Conservation (phyloP, 92 coral and sea anemone genomes). For the Zoanthus solanderi region DNA sequence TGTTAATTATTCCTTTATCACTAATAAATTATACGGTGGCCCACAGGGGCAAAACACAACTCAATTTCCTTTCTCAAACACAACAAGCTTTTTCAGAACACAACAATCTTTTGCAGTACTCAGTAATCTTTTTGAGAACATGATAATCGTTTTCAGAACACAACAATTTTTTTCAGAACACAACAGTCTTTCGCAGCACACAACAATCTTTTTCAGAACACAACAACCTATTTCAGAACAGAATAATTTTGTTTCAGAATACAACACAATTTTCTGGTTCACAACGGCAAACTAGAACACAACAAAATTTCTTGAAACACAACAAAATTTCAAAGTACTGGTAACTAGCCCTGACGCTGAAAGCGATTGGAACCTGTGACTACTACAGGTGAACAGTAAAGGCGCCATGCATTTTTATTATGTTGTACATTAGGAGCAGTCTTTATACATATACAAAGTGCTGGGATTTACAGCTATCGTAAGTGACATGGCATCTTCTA, state of each 20-base stretch:
- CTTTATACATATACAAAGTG: constrained; percentile 10
- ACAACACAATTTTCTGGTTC: not conserved
- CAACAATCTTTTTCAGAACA: too few species aligned
- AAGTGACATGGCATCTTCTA: constrained; percentile 4
- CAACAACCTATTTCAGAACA: not conserved
- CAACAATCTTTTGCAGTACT: too few species aligned
- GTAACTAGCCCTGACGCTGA: not conserved
- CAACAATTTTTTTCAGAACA: too few species aligned
- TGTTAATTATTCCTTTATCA: too few species aligned
- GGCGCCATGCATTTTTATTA: constrained; percentile 1
- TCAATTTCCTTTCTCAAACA: too few species aligned
- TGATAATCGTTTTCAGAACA: too few species aligned
- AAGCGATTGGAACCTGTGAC: not conserved
- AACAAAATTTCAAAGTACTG: not conserved
- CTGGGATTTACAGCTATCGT: constrained; percentile 6
- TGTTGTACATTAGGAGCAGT: not conserved
- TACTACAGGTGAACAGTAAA: constrained; percentile 6
- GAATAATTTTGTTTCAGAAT: not conserved
- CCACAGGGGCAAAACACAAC: too few species aligned
- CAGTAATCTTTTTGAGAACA: too few species aligned
- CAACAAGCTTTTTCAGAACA: too few species aligned
- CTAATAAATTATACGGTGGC: too few species aligned
- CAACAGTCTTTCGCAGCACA: too few species aligned
- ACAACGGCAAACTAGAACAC: not conserved
- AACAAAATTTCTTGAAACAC: not conserved